Evolutionary conservation across 2,797 vertebrate genomes (phyloP).

Genomic region (Carcharodon carcharias): DNA sequence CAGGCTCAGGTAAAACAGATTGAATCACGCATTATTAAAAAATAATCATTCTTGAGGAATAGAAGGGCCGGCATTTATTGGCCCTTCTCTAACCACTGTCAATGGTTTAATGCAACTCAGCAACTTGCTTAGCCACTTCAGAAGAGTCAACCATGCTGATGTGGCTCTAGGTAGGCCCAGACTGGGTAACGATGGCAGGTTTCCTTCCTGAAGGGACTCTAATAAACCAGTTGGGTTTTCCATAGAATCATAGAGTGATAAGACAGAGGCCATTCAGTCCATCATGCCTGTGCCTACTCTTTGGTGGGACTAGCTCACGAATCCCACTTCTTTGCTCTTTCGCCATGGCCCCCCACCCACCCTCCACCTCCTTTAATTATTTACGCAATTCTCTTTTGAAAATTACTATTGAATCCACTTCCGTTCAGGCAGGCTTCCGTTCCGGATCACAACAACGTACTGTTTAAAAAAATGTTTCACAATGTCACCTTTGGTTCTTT

Average conservation of each 20-base stretch:
- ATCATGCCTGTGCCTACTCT: not conserved
- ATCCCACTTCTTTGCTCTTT: not conserved
- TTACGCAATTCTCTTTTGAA: not conserved
- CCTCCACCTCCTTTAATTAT: not conserved
- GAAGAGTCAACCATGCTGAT: not conserved
- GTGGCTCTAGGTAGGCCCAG: no score
- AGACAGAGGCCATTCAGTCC: not conserved
- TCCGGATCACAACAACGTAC: not conserved
- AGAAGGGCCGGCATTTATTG: not conserved
- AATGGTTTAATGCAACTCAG: not conserved
- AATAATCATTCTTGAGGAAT: not conserved
- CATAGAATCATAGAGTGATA: not conserved
- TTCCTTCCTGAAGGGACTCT: no score
- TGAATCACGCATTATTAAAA: not conserved
- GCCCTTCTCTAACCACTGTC: not conserved
- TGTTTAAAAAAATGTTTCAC: not conserved
- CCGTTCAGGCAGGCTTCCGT: no score
- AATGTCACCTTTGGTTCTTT: not conserved
- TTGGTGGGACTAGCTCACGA: not conserved
- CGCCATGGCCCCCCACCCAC: no score
- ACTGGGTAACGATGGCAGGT: no score
- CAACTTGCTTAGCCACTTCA: no score
- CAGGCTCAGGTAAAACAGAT: not conserved
- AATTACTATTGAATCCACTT: not conserved
- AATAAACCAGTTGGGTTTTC: not conserved